These are phyloP conservation scores for Dreissena rostriformis DNA, from an alignment of 1,140 invertebrate genomes.

Conservation along the genomic window DNA sequence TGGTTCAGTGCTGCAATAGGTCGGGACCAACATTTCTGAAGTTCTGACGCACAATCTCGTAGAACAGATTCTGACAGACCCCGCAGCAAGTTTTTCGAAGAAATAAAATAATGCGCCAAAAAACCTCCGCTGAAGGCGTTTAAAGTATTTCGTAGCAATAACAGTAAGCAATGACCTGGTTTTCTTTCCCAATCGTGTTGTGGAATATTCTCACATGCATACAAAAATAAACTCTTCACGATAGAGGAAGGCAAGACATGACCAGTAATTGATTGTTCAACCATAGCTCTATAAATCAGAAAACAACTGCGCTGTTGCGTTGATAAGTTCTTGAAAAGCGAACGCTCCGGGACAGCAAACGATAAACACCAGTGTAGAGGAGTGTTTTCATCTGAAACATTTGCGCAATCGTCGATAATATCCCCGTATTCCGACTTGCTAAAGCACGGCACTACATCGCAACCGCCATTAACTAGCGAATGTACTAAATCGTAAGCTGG, in stretches of 20 bases:
- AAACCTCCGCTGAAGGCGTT: background rate
- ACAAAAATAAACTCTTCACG: conserved; percentile 29
- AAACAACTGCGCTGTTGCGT: conserved; percentile 4
- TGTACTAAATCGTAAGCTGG: too few species aligned
- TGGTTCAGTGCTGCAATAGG: conserved; percentile 8
- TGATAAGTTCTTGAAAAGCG: conserved; percentile 3
- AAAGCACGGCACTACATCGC: too few species aligned
- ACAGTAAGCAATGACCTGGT: conserved; percentile 20
- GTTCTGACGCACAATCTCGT: background rate
- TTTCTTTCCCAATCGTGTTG: conserved; percentile 4
- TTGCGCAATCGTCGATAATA: too few species aligned
- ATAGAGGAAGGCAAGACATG: background rate
- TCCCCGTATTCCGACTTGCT: too few species aligned
- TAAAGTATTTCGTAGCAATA: conserved; percentile 9
- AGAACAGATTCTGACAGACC: background rate
- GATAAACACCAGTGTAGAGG: conserved; percentile 10
- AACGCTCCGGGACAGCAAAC: conserved; percentile 22
- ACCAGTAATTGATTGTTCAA: background rate
- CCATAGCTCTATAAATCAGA: conserved; percentile 7
- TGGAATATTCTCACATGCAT: conserved; percentile 29
- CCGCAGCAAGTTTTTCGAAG: background rate
- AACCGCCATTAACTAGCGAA: too few species aligned
- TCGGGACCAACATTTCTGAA: background rate
- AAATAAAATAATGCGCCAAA: conserved; percentile 27
- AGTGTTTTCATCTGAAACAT: too few species aligned